A percentile compares a stretch with the other conserved stretches of the same genome.
Conservation (phyloP, 2,113 vertebrate genomes). For the Panthera tigris region DNA sequence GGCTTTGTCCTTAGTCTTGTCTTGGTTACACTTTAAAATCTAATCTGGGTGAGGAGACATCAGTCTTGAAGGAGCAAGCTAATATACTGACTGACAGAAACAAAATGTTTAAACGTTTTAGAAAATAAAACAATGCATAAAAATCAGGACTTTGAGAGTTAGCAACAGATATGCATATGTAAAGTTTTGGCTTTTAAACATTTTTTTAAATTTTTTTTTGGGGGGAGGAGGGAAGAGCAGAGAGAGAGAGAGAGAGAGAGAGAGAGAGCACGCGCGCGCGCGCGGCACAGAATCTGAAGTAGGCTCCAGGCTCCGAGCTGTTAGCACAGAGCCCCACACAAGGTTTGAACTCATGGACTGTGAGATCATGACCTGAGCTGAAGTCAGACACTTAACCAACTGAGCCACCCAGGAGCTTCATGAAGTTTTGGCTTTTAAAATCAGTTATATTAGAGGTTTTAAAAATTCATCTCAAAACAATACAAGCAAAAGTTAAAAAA, state of each 20-base stretch:
- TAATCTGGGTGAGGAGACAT: neutral
- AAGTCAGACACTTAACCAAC: too few species aligned
- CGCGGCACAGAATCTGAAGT: too few species aligned
- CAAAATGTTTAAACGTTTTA: neutral
- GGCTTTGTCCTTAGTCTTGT: neutral
- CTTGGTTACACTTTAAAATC: neutral
- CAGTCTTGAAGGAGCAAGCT: neutral
- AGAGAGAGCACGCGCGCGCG: too few species aligned
- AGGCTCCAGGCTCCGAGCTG: too few species aligned
- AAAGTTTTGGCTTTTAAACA: neutral
- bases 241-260: too few species aligned
- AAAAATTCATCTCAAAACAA: slow-evolving; percentile 7
- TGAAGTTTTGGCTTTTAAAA: neutral
- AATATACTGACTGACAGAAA: neutral
- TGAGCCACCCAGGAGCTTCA: too few species aligned
- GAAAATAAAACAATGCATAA: neutral
- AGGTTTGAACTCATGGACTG: too few species aligned
- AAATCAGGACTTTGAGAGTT: neutral
- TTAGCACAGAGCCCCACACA: too few species aligned
- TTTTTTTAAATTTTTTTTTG: too few species aligned
- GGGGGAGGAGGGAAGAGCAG: too few species aligned
- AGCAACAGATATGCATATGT: neutral
- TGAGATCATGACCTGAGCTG: too few species aligned
- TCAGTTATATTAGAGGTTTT: neutral
- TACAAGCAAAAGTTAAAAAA: neutral